phyloP scores from a whole-genome alignment of 2,797 vertebrate genomes.

The Okamejei kenojei region DNA sequence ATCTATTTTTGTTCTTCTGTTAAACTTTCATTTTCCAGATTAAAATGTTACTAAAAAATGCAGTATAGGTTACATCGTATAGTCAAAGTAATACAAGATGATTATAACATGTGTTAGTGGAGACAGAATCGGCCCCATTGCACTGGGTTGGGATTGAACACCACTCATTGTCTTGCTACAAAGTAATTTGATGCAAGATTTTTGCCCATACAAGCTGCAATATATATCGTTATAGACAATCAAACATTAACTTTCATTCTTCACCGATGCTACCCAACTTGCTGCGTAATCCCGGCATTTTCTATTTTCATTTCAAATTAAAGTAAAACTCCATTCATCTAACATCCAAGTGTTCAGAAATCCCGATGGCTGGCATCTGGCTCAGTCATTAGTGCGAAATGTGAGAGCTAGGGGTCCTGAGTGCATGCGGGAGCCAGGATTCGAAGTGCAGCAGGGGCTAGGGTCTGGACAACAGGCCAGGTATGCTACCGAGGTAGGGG shows the following conservation, averaged over 20 bases:
- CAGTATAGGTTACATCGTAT: not conserved
- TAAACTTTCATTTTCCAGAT: no score
- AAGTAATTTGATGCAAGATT: not conserved
- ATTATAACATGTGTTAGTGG: not conserved
- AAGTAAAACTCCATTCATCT: not conserved
- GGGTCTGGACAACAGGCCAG: no score
- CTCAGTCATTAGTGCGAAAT: no score
- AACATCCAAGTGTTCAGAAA: no score
- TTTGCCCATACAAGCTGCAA: not conserved
- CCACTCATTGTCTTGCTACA: not conserved
- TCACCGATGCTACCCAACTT: not conserved
- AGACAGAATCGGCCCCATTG: not conserved
- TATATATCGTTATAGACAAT: not conserved
- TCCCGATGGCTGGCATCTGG: no score
- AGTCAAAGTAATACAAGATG: not conserved
- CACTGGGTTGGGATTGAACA: not conserved
- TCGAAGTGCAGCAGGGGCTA: no score
- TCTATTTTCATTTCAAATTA: not conserved
- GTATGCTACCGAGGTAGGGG: no score
- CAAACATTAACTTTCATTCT: not conserved
- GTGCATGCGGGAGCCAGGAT: no score
- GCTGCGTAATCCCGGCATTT: not conserved
- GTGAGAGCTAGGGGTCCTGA: no score
- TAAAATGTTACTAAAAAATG: no score
- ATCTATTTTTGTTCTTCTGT: no score